A percentile compares a stretch with the other conserved stretches of the same genome.
Conservation (phyloP, 2,797 vertebrate genomes). For the Pogoniulus pusillus region DNA sequence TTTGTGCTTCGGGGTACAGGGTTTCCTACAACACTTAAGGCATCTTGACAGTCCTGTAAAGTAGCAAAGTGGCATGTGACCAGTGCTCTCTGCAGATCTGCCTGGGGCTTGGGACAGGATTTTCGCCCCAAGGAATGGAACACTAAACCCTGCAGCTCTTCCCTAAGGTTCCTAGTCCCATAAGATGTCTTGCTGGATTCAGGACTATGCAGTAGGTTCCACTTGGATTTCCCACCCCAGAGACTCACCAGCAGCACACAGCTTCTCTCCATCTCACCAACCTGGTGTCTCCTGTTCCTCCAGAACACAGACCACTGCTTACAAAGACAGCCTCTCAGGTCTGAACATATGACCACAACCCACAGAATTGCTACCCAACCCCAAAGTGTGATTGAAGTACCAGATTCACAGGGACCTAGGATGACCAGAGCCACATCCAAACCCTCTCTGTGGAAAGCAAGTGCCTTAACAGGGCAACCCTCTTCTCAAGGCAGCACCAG, state of each 20-base stretch:
- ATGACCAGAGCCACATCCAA: background rate
- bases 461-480: background rate
- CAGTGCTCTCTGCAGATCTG: background rate
- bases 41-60: background rate
- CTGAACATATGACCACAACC: background rate
- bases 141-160: background rate
- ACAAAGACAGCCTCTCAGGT: background rate
- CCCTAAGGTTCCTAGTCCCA: background rate
- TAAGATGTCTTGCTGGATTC: background rate
- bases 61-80: background rate
- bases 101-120: background rate
- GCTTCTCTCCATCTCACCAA: background rate
- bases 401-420: background rate
- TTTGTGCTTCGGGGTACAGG: background rate
- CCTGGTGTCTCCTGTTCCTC: accelerated
- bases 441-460: accelerated
- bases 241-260: background rate
- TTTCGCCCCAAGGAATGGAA: background rate
- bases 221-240: background rate
- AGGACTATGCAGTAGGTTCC: background rate
- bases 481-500: background rate
- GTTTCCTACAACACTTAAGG: background rate
- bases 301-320: background rate
- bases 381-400: accelerated
- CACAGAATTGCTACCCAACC: background rate